Base-by-base conservation (phyloP, 1,140 invertebrate genomes). In the Atopsyche davidsoni region DNA sequence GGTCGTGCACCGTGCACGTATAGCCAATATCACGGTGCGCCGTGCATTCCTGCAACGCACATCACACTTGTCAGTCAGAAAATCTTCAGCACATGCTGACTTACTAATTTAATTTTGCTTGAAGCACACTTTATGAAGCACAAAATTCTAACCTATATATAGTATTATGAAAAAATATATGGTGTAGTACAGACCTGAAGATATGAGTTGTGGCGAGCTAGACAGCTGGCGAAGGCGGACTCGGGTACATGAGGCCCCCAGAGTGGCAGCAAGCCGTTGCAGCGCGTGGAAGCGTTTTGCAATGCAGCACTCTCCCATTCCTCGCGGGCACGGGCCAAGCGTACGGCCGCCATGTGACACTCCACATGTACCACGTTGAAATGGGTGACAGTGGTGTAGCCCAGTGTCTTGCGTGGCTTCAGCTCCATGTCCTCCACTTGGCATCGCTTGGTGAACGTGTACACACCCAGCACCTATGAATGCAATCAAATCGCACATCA, bases 291-390 rank as follows among this genome's bases (percentile, higher is more conserved):
- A 0, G 93, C 93, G 72, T 98, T 99, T 69, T 98, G 95, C 32
- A 98, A 73, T 2, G 93, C 92, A 0, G 96, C 95, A 50, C 90
- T 93, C 66, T 98, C 95, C 96, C 95, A 98, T 71, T 98, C 95
- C 62, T 98, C 94, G 47, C 95, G 75, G 0, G 79, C 79, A 4
- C 81, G 76, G 0, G 81, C 80, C 14, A 82, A 63, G 23, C 83
- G 70, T 24, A 98, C 94, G 38, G 95, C 95, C 7, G 91, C 91
- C 78, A 94, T 92, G 68, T 99, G 95, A 66, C 96, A 99, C 65
- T 98, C 94, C 9, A 97, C 86, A 71, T 99, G 96, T 2, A 99
- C 92, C 9, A 98, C 85, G 72, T 98, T 98, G 72, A 98, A 98
- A 75, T 98, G 95, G 2, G 92, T 95, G 2, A 99, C 95, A 0